phyloP scores from a whole-genome alignment of 1,140 invertebrate species.

The Ceratoteleas bidentatus region DNA sequence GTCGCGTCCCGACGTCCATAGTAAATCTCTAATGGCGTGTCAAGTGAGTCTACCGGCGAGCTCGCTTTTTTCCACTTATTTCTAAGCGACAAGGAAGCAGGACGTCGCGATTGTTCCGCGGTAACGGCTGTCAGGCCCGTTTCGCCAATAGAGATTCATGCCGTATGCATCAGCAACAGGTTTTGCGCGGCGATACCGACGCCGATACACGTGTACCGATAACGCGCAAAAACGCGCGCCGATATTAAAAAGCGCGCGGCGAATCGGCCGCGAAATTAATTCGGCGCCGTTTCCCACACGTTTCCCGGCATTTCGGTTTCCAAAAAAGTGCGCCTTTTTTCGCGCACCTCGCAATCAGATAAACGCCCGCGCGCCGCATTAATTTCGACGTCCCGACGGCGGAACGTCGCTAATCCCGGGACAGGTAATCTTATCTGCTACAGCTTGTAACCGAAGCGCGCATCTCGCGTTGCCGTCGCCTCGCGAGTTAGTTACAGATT shows the following conservation, averaged over 20 bases:
- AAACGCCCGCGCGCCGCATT: slow-evolving; percentile 26
- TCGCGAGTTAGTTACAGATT: slow-evolving; percentile 40
- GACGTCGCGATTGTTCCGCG: slow-evolving; percentile 56
- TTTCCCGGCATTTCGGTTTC: not conserved
- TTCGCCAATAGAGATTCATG: slow-evolving; percentile 60
- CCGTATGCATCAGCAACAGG: slow-evolving; percentile 44
- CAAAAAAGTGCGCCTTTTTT: not conserved
- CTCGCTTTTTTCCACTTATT: slow-evolving; percentile 54
- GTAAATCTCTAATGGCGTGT: slow-evolving; percentile 59
- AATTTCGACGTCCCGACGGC: slow-evolving; percentile 46
- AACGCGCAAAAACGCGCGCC: slow-evolving; percentile 1
- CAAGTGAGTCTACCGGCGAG: slow-evolving; percentile 47
- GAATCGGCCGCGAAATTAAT: no score
- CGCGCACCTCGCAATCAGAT: slow-evolving; percentile 40
- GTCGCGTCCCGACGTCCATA: slow-evolving; percentile 23
- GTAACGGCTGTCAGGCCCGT: slow-evolving; percentile 57
- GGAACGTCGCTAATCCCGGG: slow-evolving; percentile 46
- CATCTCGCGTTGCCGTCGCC: slow-evolving; percentile 36
- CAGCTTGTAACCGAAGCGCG: slow-evolving; percentile 44
- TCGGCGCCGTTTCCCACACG: slow-evolving; percentile 9
- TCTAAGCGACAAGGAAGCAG: slow-evolving; percentile 57
- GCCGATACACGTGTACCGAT: slow-evolving; percentile 51
- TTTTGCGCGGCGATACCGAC: slow-evolving; percentile 32
- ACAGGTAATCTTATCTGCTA: slow-evolving; percentile 52
- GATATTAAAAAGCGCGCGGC: slow-evolving; percentile 5